Evolutionary conservation across 2,113 vertebrate species (phyloP), one percentile per base, ranked within the genome.

Genomic region (Hippolais icterina): DNA sequence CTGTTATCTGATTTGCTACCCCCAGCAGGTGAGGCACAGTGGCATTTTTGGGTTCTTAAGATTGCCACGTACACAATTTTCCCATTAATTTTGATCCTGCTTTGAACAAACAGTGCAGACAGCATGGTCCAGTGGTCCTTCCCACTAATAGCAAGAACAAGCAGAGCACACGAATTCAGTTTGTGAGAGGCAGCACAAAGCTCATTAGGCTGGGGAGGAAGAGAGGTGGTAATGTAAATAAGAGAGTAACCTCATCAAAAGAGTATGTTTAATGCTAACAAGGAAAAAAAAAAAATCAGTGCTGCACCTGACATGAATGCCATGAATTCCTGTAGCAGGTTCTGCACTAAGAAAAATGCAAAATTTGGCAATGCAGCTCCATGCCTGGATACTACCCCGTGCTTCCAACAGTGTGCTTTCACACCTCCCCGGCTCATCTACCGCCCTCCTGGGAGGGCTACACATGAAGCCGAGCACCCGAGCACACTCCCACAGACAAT

Each of bases 161-260:
- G 84, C 42, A 84, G 69, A 93, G 81, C 54, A 75, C 72, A 81
- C 1, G 1, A 66, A 90, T 74, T 82, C 72, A 4, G n/a, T 49
- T 60, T 84, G 42, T 31, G 88, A 87, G 59, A 46, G 75, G 49
- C 72, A 65, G 61, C 31, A 65, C 81, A 92, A 65, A 87, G 64
- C 57, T 96, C 87, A 87, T 82, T 89, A 94, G 65, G 44, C 39
- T 44, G 15, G 33, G 33, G 15, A 92, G 69, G 76, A 87, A 63
- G 9, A 78, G 72, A 84, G 52, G 35, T 44, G 76, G 64, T 28
- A 79, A 87, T 28, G 68, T 28, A 93, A 94, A 78, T 47, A 90
- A 29, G 60, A 91, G 44, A 70, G 41, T 46, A 87, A 87, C 52
- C 47, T 90, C 86, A 92, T 78, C 91, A 87, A 70, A 61, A 92